Evolutionary conservation across 1,140 invertebrate genomes (phyloP), one percentile per base, ranked within the genome.

Genomic region (Heterodera schachtii): DNA sequence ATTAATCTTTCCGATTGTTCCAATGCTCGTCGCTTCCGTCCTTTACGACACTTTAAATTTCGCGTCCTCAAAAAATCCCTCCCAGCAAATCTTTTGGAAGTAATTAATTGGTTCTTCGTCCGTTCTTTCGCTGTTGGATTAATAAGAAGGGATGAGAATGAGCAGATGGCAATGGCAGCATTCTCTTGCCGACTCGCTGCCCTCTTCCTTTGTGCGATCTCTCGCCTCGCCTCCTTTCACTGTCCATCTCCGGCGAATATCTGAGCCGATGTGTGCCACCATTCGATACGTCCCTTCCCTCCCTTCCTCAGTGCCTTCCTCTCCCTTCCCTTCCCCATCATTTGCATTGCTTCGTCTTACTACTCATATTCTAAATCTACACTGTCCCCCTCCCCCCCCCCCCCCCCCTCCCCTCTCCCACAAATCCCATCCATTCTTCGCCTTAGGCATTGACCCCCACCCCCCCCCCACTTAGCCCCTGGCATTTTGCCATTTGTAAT

Each of bases 111-210:
- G 11, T 60, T 16, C 16, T 60, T 60, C 11, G 11, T 16, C 4
- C 57, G 4, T 31, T 16, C n/a, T 71, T 31, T 71, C 57, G 5
- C 31, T 8, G 49, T 71, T 46, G 69, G 69, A 71, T 41, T 71
- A 2, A 13, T 41, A 31, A 41, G 69, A 46, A 31, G 31, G 69
- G 41, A n/a, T n/a, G 41, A 11, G 69, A 46, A 31, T 71, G 69
- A 71, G 69, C 69, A 71, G 69, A 71, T 71, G 69, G 67, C 67
- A 43, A n/a, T 69, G 67, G 57, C 57, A 19, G 57, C 9, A 60
- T 60, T 60, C 19, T 60, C 13, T 60, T 16, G 4, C 16, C 4
- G 13, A 19, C 57, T 60, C 57, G 13, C 49, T 52, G 49, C 49
- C 11, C 49, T 52, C 49, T 52, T 11, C 6, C 11, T 52, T 52